Evolutionary conservation across 2,113 vertebrate species (phyloP), one percentile per base, ranked within the genome.

Genomic region (Apodemus sylvaticus): DNA sequence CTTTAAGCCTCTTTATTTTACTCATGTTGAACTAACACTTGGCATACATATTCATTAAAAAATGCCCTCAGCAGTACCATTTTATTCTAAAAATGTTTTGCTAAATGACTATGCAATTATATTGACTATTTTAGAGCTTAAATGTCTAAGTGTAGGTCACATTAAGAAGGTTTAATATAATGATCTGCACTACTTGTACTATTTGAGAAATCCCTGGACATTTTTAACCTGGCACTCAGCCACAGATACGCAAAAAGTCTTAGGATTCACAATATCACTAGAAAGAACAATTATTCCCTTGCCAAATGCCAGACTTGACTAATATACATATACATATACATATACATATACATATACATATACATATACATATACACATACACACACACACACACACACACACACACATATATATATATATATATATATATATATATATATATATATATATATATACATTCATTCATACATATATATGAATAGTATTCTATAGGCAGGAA

Each of bases 21-120:
- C 2, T 76, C 89, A 3, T 39, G 24, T 26, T 79, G 34, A 70
- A 64, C 36, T 13, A 73, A 8, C 1, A 66, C 2, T 77, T 81
- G 36, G 19, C 53, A 70, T 45, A 26, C 17, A 78, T 48, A 90
- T 78, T 85, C 83, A 94, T 91, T 71, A 88, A n/a, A n/a, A 87
- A 39, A 7, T 76, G 79, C 9, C 5, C 51, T 60, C 4, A 91
- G 55, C 89, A 88, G 82, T 66, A 62, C 11, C 17, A 97, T 82
- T 89, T 93, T 76, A 90, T 48, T 86, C 42, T 91, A n/a, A 73
- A 93, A 77, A 89, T 34, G 64, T 94, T 91, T 91, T 70, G 13
- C 10, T 78, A 85, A 70, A 45, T 85, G 93, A 79, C 74, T 20
- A 2, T 7, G 64, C 5, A 79, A 68, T 76, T 94, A 55, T 92